Conservation (phyloP, 2,113 vertebrate species). For the Gobius niger region DNA sequence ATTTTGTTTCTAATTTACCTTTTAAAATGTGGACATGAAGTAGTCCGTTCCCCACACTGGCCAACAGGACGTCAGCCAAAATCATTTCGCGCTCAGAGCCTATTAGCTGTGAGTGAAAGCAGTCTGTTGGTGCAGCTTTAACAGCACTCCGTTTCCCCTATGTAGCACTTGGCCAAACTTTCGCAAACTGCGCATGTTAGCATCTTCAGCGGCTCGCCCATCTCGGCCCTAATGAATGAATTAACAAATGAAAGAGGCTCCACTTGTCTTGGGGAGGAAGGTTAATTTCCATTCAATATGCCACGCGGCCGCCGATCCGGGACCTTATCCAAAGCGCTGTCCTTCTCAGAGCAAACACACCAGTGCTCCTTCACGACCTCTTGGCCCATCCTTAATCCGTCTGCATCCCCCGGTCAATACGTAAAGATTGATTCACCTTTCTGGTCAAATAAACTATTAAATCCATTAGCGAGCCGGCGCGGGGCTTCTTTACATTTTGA, state of each 20-base stretch:
- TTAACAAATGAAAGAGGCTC: conserved; percentile 65
- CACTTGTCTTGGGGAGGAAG: conserved; percentile 58
- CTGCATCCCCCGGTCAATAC: conserved; percentile 68
- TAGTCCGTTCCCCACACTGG: too few species aligned
- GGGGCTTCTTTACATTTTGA: conserved; percentile 74
- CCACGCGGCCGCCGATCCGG: conserved; percentile 59
- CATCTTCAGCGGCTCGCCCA: conserved; percentile 42
- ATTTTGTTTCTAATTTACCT: too few species aligned
- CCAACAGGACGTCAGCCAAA: too few species aligned
- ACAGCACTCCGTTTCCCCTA: background rate
- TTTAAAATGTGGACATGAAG: too few species aligned
- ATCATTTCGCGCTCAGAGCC: too few species aligned
- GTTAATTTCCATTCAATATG: conserved; percentile 72
- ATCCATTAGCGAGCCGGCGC: conserved; percentile 70
- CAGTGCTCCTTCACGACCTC: conserved; percentile 42
- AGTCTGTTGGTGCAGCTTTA: too few species aligned
- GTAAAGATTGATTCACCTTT: conserved; percentile 75
- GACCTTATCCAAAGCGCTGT: conserved; percentile 47
- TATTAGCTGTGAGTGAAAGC: too few species aligned
- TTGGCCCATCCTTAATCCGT: conserved; percentile 64
- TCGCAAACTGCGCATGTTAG: conserved; percentile 19
- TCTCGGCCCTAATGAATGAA: conserved; percentile 53
- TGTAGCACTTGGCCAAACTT: conserved; percentile 32
- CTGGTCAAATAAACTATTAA: conserved; percentile 76
- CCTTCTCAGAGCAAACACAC: conserved; percentile 35